These are phyloP conservation scores for Wiebesia pumilae DNA, from an alignment of 1,140 invertebrate genomes.

Conservation along the genomic window DNA sequence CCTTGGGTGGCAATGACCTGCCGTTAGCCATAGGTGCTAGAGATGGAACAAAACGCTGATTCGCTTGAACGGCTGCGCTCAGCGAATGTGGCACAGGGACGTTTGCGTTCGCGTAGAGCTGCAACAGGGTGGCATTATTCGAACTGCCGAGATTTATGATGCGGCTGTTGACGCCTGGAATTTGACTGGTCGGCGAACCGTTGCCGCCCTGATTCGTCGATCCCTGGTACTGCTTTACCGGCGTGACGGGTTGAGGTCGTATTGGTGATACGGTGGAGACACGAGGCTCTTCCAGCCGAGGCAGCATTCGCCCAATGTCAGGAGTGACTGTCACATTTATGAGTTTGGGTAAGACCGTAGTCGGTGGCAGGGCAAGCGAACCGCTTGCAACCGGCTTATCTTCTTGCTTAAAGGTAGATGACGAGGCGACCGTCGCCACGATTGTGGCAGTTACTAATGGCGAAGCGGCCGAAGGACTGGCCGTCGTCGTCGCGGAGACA, in stretches of 20 bases:
- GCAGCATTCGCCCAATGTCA: slow-evolving; percentile 74
- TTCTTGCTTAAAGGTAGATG: slow-evolving; percentile 46
- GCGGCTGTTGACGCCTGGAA: slow-evolving; percentile 58
- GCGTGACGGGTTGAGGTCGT: slow-evolving; percentile 11
- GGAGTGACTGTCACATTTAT: slow-evolving; percentile 77
- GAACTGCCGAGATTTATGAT: slow-evolving; percentile 74
- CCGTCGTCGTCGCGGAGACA: slow-evolving; percentile 16
- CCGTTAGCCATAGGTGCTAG: slow-evolving; percentile 57
- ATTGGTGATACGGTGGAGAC: slow-evolving; percentile 56
- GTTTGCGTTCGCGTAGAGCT: slow-evolving; percentile 73
- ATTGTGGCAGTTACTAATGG: slow-evolving; percentile 60
- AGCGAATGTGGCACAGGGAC: slow-evolving; percentile 50
- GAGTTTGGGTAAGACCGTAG: slow-evolving; percentile 65
- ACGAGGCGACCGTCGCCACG: slow-evolving; percentile 55
- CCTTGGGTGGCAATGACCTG: slow-evolving; percentile 74
- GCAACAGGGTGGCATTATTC: slow-evolving; percentile 74
- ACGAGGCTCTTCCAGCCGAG: slow-evolving; percentile 62
- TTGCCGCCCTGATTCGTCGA: slow-evolving; percentile 46
- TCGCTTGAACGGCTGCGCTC: slow-evolving; percentile 20
- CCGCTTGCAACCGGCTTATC: background rate
- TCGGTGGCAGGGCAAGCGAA: slow-evolving; percentile 47
- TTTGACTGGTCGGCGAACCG: slow-evolving; percentile 42
- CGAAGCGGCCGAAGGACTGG: slow-evolving; percentile 36
- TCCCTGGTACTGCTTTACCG: slow-evolving; percentile 49
- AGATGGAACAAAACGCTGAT: slow-evolving; percentile 62